Evolutionary conservation across 1,140 invertebrate species (phyloP).

Genomic region (Drosophila rhopaloa): DNA sequence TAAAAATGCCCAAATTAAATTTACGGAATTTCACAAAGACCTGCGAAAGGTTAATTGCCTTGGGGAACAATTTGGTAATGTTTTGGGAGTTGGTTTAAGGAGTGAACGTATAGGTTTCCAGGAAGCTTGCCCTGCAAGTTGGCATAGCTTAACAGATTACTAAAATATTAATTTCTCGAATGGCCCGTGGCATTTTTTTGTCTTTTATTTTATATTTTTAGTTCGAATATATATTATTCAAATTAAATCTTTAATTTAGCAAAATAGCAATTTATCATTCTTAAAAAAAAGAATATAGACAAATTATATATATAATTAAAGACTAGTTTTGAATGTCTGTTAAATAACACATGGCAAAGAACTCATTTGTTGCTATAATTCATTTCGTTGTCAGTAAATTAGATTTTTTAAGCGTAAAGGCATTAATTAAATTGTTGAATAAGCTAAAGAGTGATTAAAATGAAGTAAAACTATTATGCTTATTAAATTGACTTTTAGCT

Average conservation of each 20-base stretch:
- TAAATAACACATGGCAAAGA: neutral
- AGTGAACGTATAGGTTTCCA: neutral
- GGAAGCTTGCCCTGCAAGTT: neutral
- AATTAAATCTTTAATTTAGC: too few relatives aligned
- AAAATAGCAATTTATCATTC: too few relatives aligned
- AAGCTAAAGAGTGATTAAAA: neutral
- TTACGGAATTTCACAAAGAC: neutral
- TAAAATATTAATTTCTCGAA: constrained; percentile 11
- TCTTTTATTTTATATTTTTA: neutral
- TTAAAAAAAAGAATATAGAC: too few relatives aligned
- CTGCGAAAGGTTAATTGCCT: constrained; percentile 5
- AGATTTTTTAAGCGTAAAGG: neutral
- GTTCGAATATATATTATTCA: neutral
- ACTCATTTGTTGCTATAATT: neutral
- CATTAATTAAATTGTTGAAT: neutral
- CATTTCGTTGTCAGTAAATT: neutral
- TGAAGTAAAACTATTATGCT: too few relatives aligned
- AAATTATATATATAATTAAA: too few relatives aligned
- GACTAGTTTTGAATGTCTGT: neutral
- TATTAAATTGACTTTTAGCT: too few relatives aligned
- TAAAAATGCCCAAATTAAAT: constrained; percentile 29
- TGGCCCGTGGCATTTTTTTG: neutral
- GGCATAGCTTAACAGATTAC: constrained; percentile 11
- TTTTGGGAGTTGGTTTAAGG: neutral
- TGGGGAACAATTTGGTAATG: neutral